Percentiles rank a stretch among this genome's conserved stretches.
Conservation (phyloP, 2,113 vertebrate species). For the Albula goreensis region DNA sequence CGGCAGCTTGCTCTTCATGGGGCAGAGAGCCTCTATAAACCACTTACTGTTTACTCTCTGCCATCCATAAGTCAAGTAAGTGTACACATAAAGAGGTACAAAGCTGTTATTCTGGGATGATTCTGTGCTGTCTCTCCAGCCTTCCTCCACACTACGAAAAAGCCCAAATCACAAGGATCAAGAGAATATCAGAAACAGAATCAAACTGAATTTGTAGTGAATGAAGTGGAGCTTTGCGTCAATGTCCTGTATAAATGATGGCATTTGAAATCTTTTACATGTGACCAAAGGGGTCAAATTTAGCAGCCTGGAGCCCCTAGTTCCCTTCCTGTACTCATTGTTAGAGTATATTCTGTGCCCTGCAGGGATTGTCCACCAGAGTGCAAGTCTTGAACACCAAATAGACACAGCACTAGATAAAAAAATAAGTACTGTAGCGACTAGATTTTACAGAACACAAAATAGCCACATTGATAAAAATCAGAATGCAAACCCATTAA, state of each 20-base stretch:
- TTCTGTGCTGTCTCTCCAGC: constrained; percentile 8
- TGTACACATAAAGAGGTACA: not conserved
- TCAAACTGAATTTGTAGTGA: not conserved
- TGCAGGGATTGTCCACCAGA: no score
- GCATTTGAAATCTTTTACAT: not conserved
- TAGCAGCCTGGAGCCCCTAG: not conserved
- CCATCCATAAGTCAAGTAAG: not conserved
- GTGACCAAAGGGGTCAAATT: not conserved
- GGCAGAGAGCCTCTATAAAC: not conserved
- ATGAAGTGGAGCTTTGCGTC: not conserved
- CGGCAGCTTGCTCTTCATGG: not conserved
- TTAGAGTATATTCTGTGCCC: no score
- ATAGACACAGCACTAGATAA: no score
- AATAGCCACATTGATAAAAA: no score
- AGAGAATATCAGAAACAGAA: not conserved
- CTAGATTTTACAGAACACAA: no score
- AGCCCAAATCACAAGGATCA: not conserved
- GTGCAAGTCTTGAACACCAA: no score
- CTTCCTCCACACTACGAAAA: not conserved
- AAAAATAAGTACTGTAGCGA: no score
- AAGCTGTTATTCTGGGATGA: not conserved
- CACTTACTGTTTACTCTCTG: not conserved
- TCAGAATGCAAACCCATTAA: no score
- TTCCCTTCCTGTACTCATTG: not conserved
- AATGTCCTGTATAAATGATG: not conserved